phyloP scores from a whole-genome alignment of 2,888 invertebrate species.

The Ditula angustiorana region DNA sequence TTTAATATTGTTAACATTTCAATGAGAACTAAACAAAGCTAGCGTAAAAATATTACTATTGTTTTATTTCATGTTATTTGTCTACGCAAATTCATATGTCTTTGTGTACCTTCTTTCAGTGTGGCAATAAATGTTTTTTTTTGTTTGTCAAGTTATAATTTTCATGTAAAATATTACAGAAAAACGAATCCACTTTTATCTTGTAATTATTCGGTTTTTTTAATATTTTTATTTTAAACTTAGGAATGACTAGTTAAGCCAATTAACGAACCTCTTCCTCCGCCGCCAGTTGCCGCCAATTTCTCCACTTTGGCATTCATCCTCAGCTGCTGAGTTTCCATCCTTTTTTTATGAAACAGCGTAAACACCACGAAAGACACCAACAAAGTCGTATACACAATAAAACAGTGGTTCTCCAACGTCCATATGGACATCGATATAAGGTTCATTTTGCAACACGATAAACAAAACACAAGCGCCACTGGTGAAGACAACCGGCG shows the following conservation, averaged over 20 bases:
- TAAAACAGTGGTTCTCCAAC: slow-evolving; percentile 76
- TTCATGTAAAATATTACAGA: too few relatives aligned
- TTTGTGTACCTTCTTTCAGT: too few relatives aligned
- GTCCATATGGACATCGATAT: slow-evolving; percentile 74
- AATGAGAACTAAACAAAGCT: too few relatives aligned
- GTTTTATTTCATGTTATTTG: too few relatives aligned
- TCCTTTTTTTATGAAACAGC: slow-evolving; percentile 71
- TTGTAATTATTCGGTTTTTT: background rate
- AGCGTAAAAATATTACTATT: too few relatives aligned
- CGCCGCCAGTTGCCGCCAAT: slow-evolving; percentile 55
- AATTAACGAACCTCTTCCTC: slow-evolving; percentile 64
- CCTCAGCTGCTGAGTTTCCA: slow-evolving; percentile 62
- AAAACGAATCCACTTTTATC: too few relatives aligned
- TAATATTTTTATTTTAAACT: background rate
- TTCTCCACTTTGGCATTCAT: slow-evolving; percentile 60
- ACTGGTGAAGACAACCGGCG: slow-evolving; percentile 15
- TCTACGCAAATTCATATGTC: too few relatives aligned
- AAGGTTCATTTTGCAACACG: slow-evolving; percentile 69
- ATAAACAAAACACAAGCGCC: slow-evolving; percentile 26
- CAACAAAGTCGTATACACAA: slow-evolving; percentile 70
- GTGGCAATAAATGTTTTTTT: too few relatives aligned
- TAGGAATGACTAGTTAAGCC: too few relatives aligned
- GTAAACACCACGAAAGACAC: slow-evolving; percentile 72
- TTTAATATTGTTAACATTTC: too few relatives aligned
- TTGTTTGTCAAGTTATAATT: too few relatives aligned